phyloP scores from a whole-genome alignment of 2,888 invertebrate species.

The Fragum sueziense region DNA sequence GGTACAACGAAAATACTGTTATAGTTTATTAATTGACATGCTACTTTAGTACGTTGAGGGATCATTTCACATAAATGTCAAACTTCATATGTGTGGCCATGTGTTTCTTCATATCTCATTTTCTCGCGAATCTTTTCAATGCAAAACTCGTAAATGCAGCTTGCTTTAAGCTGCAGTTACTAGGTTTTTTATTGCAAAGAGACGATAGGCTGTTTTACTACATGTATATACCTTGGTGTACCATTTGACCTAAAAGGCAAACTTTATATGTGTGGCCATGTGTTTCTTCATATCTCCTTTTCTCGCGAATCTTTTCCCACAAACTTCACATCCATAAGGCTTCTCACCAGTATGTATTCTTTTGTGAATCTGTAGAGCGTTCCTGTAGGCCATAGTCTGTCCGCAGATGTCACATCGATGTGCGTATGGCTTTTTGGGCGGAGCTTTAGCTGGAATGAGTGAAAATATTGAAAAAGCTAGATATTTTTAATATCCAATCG shows the following conservation, averaged over 20 bases:
- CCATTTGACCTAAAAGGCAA: neutral
- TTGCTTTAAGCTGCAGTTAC: too few species aligned
- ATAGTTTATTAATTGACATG: too few species aligned
- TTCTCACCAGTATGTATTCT: neutral
- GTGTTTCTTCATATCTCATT: too few species aligned
- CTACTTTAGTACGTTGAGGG: too few species aligned
- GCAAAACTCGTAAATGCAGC: too few species aligned
- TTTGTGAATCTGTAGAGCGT: neutral
- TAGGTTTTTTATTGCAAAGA: too few species aligned
- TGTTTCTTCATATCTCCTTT: neutral
- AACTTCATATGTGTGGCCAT: constrained; percentile 3
- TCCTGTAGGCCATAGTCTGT: neutral
- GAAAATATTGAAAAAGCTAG: neutral
- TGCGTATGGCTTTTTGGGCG: neutral
- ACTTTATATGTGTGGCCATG: neutral
- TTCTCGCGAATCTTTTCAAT: too few species aligned
- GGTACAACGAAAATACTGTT: too few species aligned
- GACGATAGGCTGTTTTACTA: too few species aligned
- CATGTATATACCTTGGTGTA: too few species aligned
- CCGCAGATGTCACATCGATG: constrained; percentile 20
- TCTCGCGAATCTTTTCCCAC: constrained; percentile 6
- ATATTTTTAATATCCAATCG: too few species aligned
- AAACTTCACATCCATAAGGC: constrained; percentile 25
- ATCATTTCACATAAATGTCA: neutral
- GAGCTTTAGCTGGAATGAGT: neutral